A percentile compares a stretch with the other conserved stretches of the same genome.
phyloP scores from a whole-genome alignment of 2,888 invertebrate genomes.

The Caradrina kadenii region DNA sequence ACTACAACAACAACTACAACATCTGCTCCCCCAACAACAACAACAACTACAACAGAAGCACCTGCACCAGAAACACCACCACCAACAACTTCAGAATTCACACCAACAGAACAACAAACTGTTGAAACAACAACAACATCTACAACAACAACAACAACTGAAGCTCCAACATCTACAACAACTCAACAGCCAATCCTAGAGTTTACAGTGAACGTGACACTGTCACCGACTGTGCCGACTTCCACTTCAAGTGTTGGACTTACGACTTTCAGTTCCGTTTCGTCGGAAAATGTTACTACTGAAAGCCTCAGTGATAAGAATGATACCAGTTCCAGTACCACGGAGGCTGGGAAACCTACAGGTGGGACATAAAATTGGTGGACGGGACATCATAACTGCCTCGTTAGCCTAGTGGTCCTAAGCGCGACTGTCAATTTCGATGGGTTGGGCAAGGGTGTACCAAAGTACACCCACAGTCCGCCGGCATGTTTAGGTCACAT shows the following conservation, averaged over 20 bases:
- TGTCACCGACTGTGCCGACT: slow-evolving; percentile 77
- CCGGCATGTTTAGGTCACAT: too few species aligned
- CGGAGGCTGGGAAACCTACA: slow-evolving; percentile 45
- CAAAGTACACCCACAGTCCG: too few species aligned
- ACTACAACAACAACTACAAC: slow-evolving; percentile 50
- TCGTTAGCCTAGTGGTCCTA: too few species aligned
- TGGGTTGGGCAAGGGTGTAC: too few species aligned
- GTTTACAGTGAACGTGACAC: slow-evolving; percentile 83
- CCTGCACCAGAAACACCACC: slow-evolving; percentile 32
- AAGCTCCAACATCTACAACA: slow-evolving; percentile 39
- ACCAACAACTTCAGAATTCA: slow-evolving; percentile 27
- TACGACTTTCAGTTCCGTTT: slow-evolving; percentile 71
- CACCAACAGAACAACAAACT: slow-evolving; percentile 48
- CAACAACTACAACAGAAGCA: slow-evolving; percentile 75
- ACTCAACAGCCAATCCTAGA: slow-evolving; percentile 72
- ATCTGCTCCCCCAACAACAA: slow-evolving; percentile 54
- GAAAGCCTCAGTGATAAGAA: slow-evolving; percentile 63
- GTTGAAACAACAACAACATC: slow-evolving; percentile 44
- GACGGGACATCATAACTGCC: too few species aligned
- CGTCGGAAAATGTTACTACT: slow-evolving; percentile 68
- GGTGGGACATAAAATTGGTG: slow-evolving; percentile 37
- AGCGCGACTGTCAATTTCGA: too few species aligned
- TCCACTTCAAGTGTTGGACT: slow-evolving; percentile 73
- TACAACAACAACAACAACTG: slow-evolving; percentile 74
- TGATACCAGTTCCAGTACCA: slow-evolving; percentile 61